These are phyloP conservation scores for Pogonomyrmex californicus DNA, from an alignment of 1,140 invertebrate species.

Conservation along the genomic window DNA sequence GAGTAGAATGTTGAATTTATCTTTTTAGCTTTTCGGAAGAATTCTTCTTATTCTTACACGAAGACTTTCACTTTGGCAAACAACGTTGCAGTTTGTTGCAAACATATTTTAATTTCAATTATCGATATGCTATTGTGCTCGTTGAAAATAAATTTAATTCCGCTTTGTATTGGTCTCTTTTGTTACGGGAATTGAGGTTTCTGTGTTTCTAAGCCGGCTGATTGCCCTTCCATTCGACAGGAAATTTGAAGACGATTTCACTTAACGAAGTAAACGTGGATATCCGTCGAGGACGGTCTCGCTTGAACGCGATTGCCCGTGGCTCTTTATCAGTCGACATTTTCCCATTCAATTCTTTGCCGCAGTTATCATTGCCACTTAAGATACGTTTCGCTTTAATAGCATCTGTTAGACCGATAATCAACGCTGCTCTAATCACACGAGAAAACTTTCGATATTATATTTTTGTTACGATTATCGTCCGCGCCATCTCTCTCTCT, in stretches of 20 bases:
- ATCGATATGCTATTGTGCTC: neutral
- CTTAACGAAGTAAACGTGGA: slow-evolving; percentile 50
- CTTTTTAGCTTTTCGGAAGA: too few relatives aligned
- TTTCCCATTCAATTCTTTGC: slow-evolving; percentile 29
- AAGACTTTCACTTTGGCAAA: too few relatives aligned
- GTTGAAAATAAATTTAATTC: neutral
- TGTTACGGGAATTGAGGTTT: slow-evolving; percentile 33
- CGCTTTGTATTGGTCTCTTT: neutral
- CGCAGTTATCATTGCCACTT: slow-evolving; percentile 6
- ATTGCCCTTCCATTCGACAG: slow-evolving; percentile 34
- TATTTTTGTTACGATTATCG: slow-evolving; percentile 29
- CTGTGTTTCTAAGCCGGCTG: slow-evolving; percentile 27
- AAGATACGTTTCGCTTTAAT: slow-evolving; percentile 29
- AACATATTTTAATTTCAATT: slow-evolving; percentile 2
- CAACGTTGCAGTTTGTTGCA: too few relatives aligned
- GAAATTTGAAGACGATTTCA: slow-evolving; percentile 43
- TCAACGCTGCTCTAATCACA: neutral
- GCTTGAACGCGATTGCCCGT: slow-evolving; percentile 4
- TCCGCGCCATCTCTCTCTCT: neutral
- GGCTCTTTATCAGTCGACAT: slow-evolving; percentile 48
- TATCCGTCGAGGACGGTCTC: neutral
- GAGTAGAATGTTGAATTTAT: too few relatives aligned
- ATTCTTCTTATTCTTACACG: too few relatives aligned
- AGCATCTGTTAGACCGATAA: slow-evolving; percentile 14
- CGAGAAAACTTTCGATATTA: slow-evolving; percentile 33